These are phyloP conservation scores for Agrochola circellaris DNA, from an alignment of 2,888 invertebrate species.

Conservation along the genomic window DNA sequence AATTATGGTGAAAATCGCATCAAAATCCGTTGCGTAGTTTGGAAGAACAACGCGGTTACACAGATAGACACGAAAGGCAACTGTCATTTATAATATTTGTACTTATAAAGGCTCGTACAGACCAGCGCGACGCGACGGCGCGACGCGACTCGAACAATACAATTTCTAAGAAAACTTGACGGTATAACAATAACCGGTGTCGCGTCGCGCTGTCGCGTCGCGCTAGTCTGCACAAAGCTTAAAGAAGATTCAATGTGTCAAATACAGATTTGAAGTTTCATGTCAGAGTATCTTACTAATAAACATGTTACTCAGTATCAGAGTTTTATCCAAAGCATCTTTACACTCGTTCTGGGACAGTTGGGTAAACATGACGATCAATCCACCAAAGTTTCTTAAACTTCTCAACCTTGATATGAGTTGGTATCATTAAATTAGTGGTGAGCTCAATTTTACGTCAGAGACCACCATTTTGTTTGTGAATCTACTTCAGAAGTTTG, in stretches of 20 bases:
- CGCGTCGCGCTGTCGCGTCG: too few relatives aligned
- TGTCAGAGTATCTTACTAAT: neutral
- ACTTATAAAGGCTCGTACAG: too few relatives aligned
- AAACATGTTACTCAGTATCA: neutral
- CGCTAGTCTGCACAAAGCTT: too few relatives aligned
- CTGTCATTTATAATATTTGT: too few relatives aligned
- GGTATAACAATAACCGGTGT: too few relatives aligned
- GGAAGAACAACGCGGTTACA: too few relatives aligned
- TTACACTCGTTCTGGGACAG: neutral
- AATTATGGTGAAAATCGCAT: too few relatives aligned
- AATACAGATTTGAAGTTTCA: neutral
- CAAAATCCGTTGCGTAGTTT: too few relatives aligned
- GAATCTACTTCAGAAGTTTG: constrained; percentile 44
- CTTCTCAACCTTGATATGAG: constrained; percentile 38
- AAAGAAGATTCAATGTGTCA: neutral
- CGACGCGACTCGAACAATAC: too few relatives aligned
- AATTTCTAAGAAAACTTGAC: too few relatives aligned
- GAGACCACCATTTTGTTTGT: constrained; percentile 51
- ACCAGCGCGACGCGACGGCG: too few relatives aligned
- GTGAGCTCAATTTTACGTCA: constrained; percentile 45
- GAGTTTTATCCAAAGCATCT: constrained; percentile 3
- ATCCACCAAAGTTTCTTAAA: constrained; percentile 18
- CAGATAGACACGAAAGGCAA: too few relatives aligned
- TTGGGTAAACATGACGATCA: constrained; percentile 2
- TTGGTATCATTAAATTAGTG: constrained; percentile 57